Evolutionary conservation across 2,888 invertebrate species (phyloP), one percentile per base, ranked within the genome.

Genomic region (Philereme transversata): DNA sequence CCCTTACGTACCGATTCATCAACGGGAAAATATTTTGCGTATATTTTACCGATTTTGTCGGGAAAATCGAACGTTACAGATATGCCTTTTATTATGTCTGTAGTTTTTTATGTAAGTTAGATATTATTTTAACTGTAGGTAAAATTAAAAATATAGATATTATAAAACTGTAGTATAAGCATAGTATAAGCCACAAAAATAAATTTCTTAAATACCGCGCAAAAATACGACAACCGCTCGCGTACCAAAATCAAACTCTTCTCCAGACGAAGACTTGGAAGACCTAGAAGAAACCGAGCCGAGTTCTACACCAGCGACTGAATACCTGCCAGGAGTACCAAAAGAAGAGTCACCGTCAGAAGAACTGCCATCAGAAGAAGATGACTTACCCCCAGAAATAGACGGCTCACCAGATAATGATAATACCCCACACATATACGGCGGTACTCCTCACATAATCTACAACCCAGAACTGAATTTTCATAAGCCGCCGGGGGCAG

Each of bases 161-260:
- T 40, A 40, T 40, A 40, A 7, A 40, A 40, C 8, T 40, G 40
- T 40, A 40, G 4, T 5, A 8, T 40, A 40, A 7, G 8, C 7
- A 40, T 2, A 40, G 40, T 40, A 7, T 51, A 44, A n/a, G 51
- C 55, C 55, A 58, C 54, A 54, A 50, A 52, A 35, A 4, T 22
- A 52, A 64, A 62, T 57, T 54, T 46, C 9, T 51, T 56, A 67
- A 62, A 62, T 34, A 36, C 57, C 50, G 8, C 62, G 11, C 75
- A 75, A 81, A 87, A 90, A 87, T 88, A 90, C 90, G 91, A 89
- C 90, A 90, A 89, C 88, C 87, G 82, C 83, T 76, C 78, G 78
- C 78, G 74, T 67, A 69, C 78, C 78, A 79, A 78, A 75, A 70
- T 49, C 57, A 71, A 65, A 83, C 69, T 75, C 66, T 84, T 83